Conservation (phyloP, 1,140 invertebrate genomes). For the Anastrepha obliqua region DNA sequence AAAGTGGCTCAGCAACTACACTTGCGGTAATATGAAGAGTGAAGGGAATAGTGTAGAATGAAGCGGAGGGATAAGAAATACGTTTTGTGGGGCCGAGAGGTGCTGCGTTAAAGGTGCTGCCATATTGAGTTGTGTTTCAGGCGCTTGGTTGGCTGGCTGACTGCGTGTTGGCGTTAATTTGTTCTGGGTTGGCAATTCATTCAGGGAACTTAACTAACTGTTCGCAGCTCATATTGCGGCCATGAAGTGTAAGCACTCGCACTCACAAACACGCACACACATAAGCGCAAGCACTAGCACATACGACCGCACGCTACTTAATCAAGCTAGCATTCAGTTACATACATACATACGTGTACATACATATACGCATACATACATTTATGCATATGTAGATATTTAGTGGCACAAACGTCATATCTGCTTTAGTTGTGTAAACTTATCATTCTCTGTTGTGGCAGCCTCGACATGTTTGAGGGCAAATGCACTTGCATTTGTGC, state of each 20-base stretch:
- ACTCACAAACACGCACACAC: neutral
- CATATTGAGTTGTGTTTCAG: neutral
- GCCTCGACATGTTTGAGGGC: neutral
- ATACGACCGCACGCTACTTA: neutral
- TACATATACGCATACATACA: no score
- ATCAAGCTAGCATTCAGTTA: neutral
- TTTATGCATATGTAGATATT: neutral
- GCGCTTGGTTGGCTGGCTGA: neutral
- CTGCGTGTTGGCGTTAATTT: constrained; percentile 30
- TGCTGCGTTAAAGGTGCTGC: neutral
- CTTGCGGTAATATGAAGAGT: neutral
- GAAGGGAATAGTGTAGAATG: neutral
- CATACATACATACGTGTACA: neutral
- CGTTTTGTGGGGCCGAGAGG: no score
- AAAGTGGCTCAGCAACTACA: constrained; percentile 7
- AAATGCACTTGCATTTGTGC: neutral
- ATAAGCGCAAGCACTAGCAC: neutral
- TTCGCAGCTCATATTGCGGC: constrained; percentile 38
- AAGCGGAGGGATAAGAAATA: no score
- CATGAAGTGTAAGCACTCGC: neutral
- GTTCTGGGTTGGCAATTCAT: constrained; percentile 17
- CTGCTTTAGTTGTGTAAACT: constrained; percentile 18
- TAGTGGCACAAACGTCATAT: neutral
- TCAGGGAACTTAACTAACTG: constrained; percentile 34
- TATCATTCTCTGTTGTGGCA: neutral